Percentiles rank a stretch among this genome's conserved stretches.
phyloP scores from a whole-genome alignment of 1,140 invertebrate genomes.

The Magallana gigas region DNA sequence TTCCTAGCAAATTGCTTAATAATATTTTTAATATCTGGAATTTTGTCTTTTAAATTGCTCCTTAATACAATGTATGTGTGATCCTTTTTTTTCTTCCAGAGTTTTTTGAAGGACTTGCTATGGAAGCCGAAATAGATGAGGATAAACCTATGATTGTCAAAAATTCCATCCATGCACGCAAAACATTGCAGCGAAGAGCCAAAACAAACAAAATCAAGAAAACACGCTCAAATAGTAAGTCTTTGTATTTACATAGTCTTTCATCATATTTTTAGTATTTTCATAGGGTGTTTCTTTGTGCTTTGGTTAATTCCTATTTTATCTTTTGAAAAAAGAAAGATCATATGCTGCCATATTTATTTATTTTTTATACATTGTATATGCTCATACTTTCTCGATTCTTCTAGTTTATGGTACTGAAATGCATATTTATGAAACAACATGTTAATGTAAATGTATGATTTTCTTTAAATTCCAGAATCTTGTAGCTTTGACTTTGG shows the following conservation, averaged over 20 bases:
- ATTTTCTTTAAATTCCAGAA: not conserved
- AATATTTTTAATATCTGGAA: too few species aligned
- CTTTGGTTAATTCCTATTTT: not conserved
- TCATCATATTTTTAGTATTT: not conserved
- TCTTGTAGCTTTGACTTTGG: conserved; percentile 18
- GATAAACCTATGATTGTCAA: conserved; percentile 79
- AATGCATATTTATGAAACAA: too few species aligned
- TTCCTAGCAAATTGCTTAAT: too few species aligned
- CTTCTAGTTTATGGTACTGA: too few species aligned
- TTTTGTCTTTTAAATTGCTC: too few species aligned
- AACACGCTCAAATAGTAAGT: conserved; percentile 74
- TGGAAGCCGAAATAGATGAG: conserved; percentile 77
- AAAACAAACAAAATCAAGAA: conserved; percentile 74
- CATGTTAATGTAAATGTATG: too few species aligned
- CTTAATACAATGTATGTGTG: not conserved
- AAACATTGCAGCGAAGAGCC: conserved; percentile 73
- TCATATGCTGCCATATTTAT: too few species aligned
- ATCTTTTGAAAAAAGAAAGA: too few species aligned
- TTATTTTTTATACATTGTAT: too few species aligned
- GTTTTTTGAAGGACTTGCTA: conserved; percentile 79
- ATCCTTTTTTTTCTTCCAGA: conserved; percentile 65
- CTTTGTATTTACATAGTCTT: not conserved
- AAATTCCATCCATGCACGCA: conserved; percentile 77
- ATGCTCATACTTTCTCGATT: too few species aligned
- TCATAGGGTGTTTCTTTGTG: not conserved